A percentile compares a stretch with the other conserved stretches of the same genome.
These are phyloP conservation scores for Nomada fabriciana DNA, from an alignment of 2,888 invertebrate species.

Conservation along the genomic window DNA sequence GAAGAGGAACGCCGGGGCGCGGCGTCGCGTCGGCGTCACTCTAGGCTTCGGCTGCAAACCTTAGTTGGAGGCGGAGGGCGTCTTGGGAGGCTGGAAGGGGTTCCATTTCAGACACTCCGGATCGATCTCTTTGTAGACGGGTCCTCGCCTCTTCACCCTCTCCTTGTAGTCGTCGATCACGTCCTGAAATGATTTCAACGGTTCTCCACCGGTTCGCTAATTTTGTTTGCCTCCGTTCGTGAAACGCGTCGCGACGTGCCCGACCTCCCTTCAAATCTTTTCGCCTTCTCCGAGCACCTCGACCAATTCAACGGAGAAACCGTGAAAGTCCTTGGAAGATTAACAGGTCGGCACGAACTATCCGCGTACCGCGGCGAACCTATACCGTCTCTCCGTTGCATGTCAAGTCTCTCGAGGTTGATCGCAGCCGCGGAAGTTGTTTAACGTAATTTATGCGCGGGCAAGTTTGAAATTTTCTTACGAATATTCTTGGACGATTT, in stretches of 20 bases:
- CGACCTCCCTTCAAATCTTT: slow-evolving; percentile 6
- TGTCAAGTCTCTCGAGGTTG: background rate
- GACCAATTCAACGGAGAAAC: slow-evolving; percentile 6
- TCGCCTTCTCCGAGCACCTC: background rate
- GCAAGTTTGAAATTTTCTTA: slow-evolving; percentile 1
- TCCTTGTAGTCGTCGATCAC: slow-evolving; percentile 96
- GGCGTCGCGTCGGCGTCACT: slow-evolving; percentile 56
- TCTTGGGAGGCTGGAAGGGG: slow-evolving; percentile 89
- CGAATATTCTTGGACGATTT: background rate
- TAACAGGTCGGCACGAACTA: too few species aligned
- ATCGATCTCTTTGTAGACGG: slow-evolving; percentile 94
- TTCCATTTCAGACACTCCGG: slow-evolving; percentile 95
- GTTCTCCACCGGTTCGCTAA: slow-evolving; percentile 36
- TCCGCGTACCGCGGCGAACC: too few species aligned
- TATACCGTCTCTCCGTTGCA: background rate
- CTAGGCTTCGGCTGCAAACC: slow-evolving; percentile 55
- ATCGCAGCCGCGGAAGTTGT: background rate
- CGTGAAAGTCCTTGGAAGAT: background rate
- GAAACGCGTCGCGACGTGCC: background rate
- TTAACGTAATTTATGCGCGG: slow-evolving; percentile 18
- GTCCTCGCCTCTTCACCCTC: slow-evolving; percentile 90
- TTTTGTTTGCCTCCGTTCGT: slow-evolving; percentile 10
- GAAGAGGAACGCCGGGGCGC: slow-evolving; percentile 30
- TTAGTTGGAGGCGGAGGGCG: slow-evolving; percentile 84
- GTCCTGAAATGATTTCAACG: slow-evolving; percentile 87